Evolutionary conservation across 2,113 vertebrate species (phyloP).

Genomic region (Odocoileus virginianus): DNA sequence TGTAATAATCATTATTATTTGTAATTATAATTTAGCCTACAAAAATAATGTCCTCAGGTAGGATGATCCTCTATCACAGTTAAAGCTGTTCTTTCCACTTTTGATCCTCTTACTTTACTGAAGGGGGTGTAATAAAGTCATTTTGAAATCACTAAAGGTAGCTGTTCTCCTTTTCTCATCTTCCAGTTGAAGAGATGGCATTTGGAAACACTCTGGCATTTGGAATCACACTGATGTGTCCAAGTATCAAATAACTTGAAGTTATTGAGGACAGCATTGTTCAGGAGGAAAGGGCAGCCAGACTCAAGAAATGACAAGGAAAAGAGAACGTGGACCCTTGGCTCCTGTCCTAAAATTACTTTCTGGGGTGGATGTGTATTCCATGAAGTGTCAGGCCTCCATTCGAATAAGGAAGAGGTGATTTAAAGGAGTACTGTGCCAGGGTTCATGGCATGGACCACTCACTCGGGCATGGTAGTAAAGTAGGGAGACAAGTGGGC

Average conservation of each 20-base stretch:
- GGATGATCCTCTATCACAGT: neutral
- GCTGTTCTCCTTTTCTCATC: neutral
- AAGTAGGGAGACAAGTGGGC: neutral
- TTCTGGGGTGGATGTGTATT: neutral
- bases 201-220: neutral
- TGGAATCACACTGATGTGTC: neutral
- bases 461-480: neutral
- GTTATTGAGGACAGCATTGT: neutral
- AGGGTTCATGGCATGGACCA: neutral
- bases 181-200: neutral
- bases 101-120: neutral
- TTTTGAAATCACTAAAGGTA: neutral
- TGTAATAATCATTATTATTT: neutral
- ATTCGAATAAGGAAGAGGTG: neutral
- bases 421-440: neutral
- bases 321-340: neutral
- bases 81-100: neutral
- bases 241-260: neutral
- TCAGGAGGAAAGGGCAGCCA: neutral
- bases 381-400: neutral
- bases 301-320: neutral
- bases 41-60: neutral
- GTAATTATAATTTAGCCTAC: neutral
- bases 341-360: neutral
- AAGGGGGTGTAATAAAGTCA: neutral